These are phyloP conservation scores for Puffinus mauretanicus DNA, from an alignment of 2,113 vertebrate species.

Conservation along the genomic window DNA sequence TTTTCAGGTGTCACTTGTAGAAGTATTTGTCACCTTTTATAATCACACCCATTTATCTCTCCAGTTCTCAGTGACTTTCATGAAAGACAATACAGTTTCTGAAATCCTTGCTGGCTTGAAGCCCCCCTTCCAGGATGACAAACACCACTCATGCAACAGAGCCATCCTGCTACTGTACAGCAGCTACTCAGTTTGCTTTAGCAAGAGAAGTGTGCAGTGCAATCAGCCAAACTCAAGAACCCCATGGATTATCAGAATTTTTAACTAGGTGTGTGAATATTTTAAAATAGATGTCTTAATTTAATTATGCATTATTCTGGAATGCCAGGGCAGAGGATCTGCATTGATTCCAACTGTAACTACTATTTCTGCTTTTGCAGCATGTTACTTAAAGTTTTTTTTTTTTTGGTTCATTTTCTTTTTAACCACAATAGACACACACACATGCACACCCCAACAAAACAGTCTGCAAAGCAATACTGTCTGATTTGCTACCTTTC, in stretches of 20 bases:
- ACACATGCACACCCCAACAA: conserved; percentile 29
- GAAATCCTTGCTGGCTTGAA: background rate
- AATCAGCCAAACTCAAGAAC: background rate
- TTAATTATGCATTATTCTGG: background rate
- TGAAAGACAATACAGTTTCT: background rate
- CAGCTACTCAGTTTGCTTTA: background rate
- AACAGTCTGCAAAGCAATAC: background rate
- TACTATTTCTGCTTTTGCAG: conserved; percentile 73
- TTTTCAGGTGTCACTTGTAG: background rate
- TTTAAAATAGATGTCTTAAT: background rate
- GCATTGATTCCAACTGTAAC: background rate
- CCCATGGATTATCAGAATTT: background rate
- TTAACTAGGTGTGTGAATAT: background rate
- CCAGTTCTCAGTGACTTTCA: background rate
- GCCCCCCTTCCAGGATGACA: background rate
- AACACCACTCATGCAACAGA: background rate
- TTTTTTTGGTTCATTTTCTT: background rate
- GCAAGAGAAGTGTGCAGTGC: background rate
- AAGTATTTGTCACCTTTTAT: background rate
- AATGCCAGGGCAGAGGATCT: background rate
- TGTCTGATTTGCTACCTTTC: conserved; percentile 82
- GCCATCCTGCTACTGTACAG: background rate
- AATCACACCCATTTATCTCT: background rate
- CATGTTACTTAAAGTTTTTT: background rate
- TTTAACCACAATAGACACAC: background rate